Evolutionary conservation across 2,113 vertebrate genomes (phyloP).

Genomic region (Struthio camelus): DNA sequence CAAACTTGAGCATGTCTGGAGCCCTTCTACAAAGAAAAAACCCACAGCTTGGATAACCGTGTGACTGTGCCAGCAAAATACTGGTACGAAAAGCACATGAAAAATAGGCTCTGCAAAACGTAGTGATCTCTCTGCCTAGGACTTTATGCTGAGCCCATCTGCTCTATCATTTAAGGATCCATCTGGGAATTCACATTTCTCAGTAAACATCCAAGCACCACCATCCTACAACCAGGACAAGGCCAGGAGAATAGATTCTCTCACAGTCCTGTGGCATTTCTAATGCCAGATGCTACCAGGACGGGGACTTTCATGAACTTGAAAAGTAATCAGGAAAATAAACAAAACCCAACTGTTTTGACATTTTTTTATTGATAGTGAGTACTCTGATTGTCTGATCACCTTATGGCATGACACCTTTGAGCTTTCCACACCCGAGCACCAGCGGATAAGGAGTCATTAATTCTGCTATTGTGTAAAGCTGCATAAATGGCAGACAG

Average conservation of each 20-base stretch:
- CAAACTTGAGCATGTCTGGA: background rate
- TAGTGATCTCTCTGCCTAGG: background rate
- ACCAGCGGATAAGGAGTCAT: background rate
- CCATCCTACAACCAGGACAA: background rate
- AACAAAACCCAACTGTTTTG: background rate
- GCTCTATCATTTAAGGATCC: background rate
- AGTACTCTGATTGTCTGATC: background rate
- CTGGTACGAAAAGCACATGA: background rate
- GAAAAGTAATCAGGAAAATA: conserved; percentile 5
- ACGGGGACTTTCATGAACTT: background rate
- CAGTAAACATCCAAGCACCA: background rate
- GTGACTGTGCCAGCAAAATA: background rate
- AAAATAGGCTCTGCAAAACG: background rate
- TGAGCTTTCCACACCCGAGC: background rate
- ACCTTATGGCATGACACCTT: background rate
- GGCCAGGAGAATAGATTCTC: background rate
- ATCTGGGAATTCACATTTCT: background rate
- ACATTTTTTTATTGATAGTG: background rate
- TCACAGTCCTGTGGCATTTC: background rate
- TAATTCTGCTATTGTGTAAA: background rate
- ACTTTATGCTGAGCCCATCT: background rate
- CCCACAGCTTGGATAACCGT: background rate
- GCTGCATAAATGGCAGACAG: background rate
- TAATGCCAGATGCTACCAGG: background rate
- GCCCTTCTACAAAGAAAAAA: background rate